A percentile compares a stretch with the other conserved stretches of the same genome.
These are phyloP conservation scores for Drosophila biarmipes DNA, from an alignment of 1,140 invertebrate species.

Conservation along the genomic window DNA sequence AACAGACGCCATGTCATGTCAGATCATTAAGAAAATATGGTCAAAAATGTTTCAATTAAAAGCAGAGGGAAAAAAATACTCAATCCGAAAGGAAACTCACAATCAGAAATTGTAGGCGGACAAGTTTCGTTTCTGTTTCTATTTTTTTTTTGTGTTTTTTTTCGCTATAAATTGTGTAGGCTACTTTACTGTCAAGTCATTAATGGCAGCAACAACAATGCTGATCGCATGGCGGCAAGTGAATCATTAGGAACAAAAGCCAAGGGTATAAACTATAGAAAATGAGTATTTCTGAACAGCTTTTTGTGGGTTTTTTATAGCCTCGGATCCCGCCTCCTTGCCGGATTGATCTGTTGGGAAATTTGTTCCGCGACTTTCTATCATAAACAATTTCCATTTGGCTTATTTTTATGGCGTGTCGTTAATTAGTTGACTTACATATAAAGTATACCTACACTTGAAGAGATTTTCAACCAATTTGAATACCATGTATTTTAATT, in stretches of 20 bases:
- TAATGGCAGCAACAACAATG: constrained; percentile 66
- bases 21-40: constrained; percentile 83
- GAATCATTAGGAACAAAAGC: constrained; percentile 77
- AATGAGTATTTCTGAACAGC: constrained; percentile 28
- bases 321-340: constrained; percentile 6
- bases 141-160: constrained; percentile 17
- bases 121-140: constrained; percentile 58
- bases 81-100: constrained; percentile 71
- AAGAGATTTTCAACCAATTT: constrained; percentile 6
- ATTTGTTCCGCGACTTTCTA: constrained; percentile 40
- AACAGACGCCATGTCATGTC: constrained; percentile 79
- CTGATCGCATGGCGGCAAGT: constrained; percentile 35
- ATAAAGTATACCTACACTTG: constrained; percentile 3
- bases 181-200: constrained; percentile 81
- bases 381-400: constrained; percentile 41
- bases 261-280: constrained; percentile 48
- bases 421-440: constrained; percentile 32
- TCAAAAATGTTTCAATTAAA: constrained; percentile 83
- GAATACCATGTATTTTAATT: constrained; percentile 35
- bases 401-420: constrained; percentile 33
- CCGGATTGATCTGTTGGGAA: constrained; percentile 37
- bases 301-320: constrained; percentile 40
- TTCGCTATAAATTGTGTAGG: constrained; percentile 80
- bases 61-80: constrained; percentile 20
- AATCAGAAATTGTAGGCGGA: constrained; percentile 77